Percentiles rank a stretch among this genome's conserved stretches.
These are phyloP conservation scores for Tromatobia lineatoria DNA, from an alignment of 2,888 invertebrate species.

Conservation along the genomic window DNA sequence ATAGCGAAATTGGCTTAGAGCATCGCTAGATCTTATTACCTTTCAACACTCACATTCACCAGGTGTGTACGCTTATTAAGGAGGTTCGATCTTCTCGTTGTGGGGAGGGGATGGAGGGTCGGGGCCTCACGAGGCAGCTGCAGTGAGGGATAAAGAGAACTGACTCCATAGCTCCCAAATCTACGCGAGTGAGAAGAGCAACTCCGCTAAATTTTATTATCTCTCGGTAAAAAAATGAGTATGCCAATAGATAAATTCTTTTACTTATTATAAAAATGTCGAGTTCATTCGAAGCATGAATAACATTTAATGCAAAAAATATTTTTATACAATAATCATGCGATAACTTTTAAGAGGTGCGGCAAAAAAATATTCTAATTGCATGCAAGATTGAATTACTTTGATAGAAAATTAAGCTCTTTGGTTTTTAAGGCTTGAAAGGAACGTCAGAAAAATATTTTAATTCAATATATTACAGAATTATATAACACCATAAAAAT, in stretches of 20 bases:
- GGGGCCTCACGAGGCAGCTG: conserved; percentile 46
- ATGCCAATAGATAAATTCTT: not conserved
- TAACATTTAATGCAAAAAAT: no score
- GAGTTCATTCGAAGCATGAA: no score
- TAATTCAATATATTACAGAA: no score
- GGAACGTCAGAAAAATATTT: no score
- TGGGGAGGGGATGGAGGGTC: conserved; percentile 43
- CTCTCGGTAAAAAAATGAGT: not conserved
- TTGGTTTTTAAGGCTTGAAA: no score
- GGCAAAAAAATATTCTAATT: no score
- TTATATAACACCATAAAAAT: no score
- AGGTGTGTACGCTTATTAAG: conserved; percentile 64
- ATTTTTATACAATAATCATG: no score
- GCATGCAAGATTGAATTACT: no score
- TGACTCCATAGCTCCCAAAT: conserved; percentile 15
- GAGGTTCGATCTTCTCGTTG: conserved; percentile 27
- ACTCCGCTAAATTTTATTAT: not conserved
- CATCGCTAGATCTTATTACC: conserved; percentile 22
- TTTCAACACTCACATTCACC: conserved; percentile 56
- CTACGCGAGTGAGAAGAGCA: conserved; percentile 11
- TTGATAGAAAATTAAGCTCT: no score
- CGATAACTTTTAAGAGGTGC: no score
- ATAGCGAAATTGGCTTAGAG: conserved; percentile 4
- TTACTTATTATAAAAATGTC: not conserved
- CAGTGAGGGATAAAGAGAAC: conserved; percentile 34